These are phyloP conservation scores for Nansenia antarctica DNA, from an alignment of 2,113 vertebrate species.

Conservation along the genomic window DNA sequence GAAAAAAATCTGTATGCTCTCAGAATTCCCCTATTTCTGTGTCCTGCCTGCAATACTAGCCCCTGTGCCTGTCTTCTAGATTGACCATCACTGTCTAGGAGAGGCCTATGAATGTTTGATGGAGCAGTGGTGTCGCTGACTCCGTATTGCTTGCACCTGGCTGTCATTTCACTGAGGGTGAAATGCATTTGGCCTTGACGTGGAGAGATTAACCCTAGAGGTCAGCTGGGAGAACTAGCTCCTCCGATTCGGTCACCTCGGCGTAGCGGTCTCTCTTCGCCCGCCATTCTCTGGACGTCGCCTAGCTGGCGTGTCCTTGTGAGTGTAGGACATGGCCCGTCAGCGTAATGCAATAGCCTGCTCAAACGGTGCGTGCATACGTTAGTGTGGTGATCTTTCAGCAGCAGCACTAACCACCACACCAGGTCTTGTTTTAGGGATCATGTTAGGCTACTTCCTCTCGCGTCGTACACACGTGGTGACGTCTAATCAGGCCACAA, in stretches of 20 bases:
- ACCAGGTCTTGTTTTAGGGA: too few species aligned
- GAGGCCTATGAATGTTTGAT: constrained; percentile 34
- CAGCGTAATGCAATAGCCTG: not conserved
- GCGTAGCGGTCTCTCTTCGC: too few species aligned
- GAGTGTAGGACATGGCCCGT: not conserved
- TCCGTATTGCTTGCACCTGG: constrained; percentile 3
- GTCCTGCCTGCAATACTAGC: not conserved
- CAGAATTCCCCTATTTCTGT: constrained; percentile 9
- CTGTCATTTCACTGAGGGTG: constrained; percentile 10
- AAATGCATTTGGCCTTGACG: constrained; percentile 12
- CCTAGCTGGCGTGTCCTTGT: constrained; percentile 8
- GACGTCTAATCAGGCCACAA: too few species aligned
- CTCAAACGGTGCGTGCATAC: not conserved
- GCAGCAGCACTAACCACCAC: too few species aligned
- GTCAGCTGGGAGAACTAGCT: not conserved
- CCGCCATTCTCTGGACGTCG: not conserved
- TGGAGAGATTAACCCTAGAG: too few species aligned
- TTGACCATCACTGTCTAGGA: not conserved
- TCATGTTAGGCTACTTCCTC: too few species aligned
- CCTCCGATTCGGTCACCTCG: too few species aligned
- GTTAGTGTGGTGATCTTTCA: too few species aligned
- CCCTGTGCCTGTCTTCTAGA: not conserved
- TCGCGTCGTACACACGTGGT: too few species aligned
- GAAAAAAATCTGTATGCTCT: not conserved
- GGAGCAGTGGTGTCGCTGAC: not conserved